Base-by-base conservation (phyloP, 2,797 vertebrate genomes). In the Dallia pectoralis region DNA sequence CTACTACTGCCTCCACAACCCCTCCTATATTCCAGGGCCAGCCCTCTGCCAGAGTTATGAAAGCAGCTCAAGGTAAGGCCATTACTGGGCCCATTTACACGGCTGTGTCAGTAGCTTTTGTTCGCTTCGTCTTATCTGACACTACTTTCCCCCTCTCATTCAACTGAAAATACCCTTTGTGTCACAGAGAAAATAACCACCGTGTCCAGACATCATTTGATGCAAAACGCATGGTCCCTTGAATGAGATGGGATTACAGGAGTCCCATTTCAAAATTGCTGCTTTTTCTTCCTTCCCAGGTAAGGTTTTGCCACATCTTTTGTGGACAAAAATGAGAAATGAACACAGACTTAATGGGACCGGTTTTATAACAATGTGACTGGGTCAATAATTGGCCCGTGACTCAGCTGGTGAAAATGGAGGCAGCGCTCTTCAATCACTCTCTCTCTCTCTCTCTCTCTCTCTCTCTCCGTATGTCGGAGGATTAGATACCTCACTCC, bases 381-480 rank as follows among this genome's bases (percentile, higher is more conserved):
- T 14, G 59, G 25, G 59, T 62, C 27, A 62, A 14, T 62, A 62
- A 62, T 29, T 62, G 59, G 59, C 30, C 59, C 16, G 9, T 29
- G 59, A 62, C 22, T 62, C 59, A 62, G 59, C 59, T 62, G 27
- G 59, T 30, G 59, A 62, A 62, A 62, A 62, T 30, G 27, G 59
- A 62, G 59, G 59, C 29, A 62, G 18, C 59, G 16, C 15, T 53
- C 49, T 19, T 61, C 4, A 7, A 22, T 25, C 59, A 14, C 15
- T 61, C 51, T 9, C 22, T 53, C 51, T n/a, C 11, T n/a, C 22
- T 53, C 0, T 6, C 8, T 4, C 11, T 8, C n/a, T 53, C n/a
- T 53, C 19, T 53, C 51, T 19, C n/a, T 18, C 51, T n/a, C 19
- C 51, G 8, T 2, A 53, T n/a, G 9, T 53, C 3, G 51, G 51